Evolutionary conservation across 2,113 vertebrate species (phyloP).

Genomic region (Pangasianodon gigas): DNA sequence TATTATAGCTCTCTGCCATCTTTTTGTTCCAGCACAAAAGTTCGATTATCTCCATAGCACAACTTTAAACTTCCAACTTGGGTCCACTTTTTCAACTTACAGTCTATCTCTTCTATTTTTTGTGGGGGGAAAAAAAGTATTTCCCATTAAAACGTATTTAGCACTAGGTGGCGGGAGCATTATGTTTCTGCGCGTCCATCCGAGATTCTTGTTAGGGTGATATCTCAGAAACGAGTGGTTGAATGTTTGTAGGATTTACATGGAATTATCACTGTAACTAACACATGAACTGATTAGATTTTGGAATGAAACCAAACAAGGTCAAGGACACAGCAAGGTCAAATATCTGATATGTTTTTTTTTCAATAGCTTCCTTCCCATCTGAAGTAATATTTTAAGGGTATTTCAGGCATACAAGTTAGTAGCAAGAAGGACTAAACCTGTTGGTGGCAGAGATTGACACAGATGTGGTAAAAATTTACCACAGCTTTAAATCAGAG

Average conservation of each 20-base stretch:
- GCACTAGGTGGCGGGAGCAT: not conserved
- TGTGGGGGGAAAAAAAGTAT: not conserved
- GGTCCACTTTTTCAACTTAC: not conserved
- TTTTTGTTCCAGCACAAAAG: not conserved
- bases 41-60: not conserved
- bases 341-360: not conserved
- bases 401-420: not conserved
- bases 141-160: not conserved
- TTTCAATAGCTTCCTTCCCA: not conserved
- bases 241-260: not conserved
- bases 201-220: not conserved
- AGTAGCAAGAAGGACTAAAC: not conserved
- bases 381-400: not conserved
- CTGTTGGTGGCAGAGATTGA: too few relatives aligned
- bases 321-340: not conserved
- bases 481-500: too few relatives aligned
- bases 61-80: not conserved
- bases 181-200: not conserved
- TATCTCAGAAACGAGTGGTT: not conserved
- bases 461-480: too few relatives aligned
- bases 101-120: not conserved
- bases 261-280: not conserved
- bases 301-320: not conserved
- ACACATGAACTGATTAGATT: not conserved
- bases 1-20: not conserved